Evolutionary conservation across 2,888 invertebrate species (phyloP), one percentile per base, ranked within the genome.

Genomic region (Torymus auratus): DNA sequence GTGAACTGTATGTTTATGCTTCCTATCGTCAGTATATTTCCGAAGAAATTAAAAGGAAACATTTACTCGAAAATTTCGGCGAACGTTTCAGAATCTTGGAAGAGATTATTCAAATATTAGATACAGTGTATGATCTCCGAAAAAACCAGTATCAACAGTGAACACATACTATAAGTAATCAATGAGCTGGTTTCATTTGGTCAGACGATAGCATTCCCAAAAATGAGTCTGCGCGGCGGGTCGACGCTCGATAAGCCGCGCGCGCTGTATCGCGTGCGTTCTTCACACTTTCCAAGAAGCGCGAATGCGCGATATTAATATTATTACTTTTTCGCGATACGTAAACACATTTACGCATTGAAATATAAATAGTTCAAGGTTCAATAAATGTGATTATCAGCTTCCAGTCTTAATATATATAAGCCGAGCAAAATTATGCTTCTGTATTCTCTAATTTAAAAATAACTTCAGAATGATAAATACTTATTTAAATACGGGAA

Each of bases 161-260:
- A 15, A 53, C 13, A n/a, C 62, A 28, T 7, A 28, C n/a, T 28
- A 72, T 17, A 53, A 20, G 41, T 41, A 62, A 67, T 60, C 50
- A 55, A 77, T 72, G 72, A 72, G 15, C 50, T 53, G 55, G 41
- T 50, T 50, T 70, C 55, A 58, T 77, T 70, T 56, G 60, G 15
- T 68, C 52, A 68, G 61, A 60, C 50, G 70, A 65, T 77, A 77
- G 28, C 64, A 52, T 78, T 71, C 60, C 72, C 67, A 28, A 78
- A 78, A 72, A 71, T 50, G 23, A 62, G 14, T 3, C 28, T 20
- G 28, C 13, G 75, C 58, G 41, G 14, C n/a, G 41, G 68, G 68
- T 76, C 62, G 76, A 68, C 53, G 62, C 14, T 76, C 61, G 61
- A 76, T 76, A 76, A 76, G 55, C 13, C 58, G 4, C 53, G 15